Evolutionary conservation across 2,888 invertebrate genomes (phyloP), one percentile per base, ranked within the genome.

Genomic region (Macrosiphum euphorbiae): DNA sequence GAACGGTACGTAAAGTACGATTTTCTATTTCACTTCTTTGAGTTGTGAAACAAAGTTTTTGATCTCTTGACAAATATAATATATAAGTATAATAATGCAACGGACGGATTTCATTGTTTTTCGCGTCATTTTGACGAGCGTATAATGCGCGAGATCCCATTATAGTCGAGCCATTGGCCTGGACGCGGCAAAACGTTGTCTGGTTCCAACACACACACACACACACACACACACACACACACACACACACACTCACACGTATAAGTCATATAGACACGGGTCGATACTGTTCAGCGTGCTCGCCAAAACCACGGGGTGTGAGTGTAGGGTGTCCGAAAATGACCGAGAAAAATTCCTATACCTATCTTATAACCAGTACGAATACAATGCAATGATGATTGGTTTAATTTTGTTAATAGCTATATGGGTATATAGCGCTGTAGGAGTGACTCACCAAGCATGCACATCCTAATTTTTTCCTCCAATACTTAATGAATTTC

Each of bases 91-190:
- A 78, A n/a, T 67, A 92, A 50, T 87, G 50, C 61, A 50, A 92
- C 5, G 55, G 61, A 61, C 13, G 92, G 86, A 92, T 92, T 88
- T 67, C 85, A 28, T 47, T 58, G 67, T n/a, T 87, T 50, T 67
- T 55, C 58, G 87, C n/a, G 50, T 92, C 87, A 61, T 87, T 87
- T 92, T 92, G 92, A 86, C 47, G 87, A 13, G 92, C 24, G 47
- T 87, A 61, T 58, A 58, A 58, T 61, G 61, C 11, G 87, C 35
- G 7, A 61, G 35, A 85, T 91, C 41, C 16, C 3, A 78, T 50
- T 35, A 88, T 47, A 35, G 88, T 41, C 78, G 26, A 84, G 52
- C 88, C 61, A 92, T 92, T 88, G 52, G 88, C n/a, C 28, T 52
- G n/a, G 52, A 67, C 50, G 8, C 35, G 78, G 20, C 26, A 67